Base-by-base conservation (phyloP, 2,888 invertebrate species). In the Chloroclystis v-ata region DNA sequence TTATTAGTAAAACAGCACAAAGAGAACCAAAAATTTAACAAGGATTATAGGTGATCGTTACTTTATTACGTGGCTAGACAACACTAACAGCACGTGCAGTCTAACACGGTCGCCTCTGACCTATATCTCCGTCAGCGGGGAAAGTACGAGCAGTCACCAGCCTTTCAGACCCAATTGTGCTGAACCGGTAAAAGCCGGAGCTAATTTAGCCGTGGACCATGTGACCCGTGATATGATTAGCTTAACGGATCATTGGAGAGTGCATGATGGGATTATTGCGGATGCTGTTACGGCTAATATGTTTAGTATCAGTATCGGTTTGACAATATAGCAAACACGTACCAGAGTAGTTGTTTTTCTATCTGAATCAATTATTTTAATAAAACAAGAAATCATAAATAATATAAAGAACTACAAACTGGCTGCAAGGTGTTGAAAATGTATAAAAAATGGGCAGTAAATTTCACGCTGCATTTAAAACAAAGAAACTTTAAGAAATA, bases 101-200 rank as follows among this genome's bases (percentile, higher is more conserved):
- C 59, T 56, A 56, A 59, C n/a, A 67, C 65, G 65, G 65, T 66
- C n/a, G n/a, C n/a, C n/a, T n/a, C 57, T 72, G 78, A 77, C 78
- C 77, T 74, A 76, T 60, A 68, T 75, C 62, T 59, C 43, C 64
- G 52, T 45, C 54, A 67, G 61, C 61, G 59, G 59, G 64, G 65
- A 73, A 70, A 69, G 67, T 65, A 63, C 56, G 62, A 69, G 68
- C 72, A 68, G 58, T 55, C 57, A 52, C 53, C 54, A 55, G 60
- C 61, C 65, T 71, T 75, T 73, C 65, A 57, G 63, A 60, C 65
- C 67, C 61, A 66, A 64, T 71, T 68, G 64, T 64, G 61, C 53
- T 57, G 37, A 67, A 59, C 63, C 55, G 59, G 61, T 65, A 65
- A 67, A 66, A 65, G 65, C 65, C 59, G 43, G 49, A 54, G 61